Evolutionary conservation across 2,797 vertebrate genomes (phyloP).

Genomic region (Microtus obscurus): DNA sequence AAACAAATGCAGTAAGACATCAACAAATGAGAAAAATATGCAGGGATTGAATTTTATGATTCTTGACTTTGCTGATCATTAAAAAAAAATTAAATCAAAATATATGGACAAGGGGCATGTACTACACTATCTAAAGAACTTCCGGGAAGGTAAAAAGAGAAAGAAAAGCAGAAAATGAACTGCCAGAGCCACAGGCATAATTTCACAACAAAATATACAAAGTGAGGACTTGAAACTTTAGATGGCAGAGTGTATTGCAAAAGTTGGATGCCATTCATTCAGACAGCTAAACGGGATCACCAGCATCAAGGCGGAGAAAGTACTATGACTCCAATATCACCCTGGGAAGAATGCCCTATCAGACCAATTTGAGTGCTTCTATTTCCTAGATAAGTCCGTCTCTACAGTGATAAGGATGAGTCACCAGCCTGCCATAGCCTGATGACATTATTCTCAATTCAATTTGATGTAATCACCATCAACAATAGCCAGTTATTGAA

Average conservation of each 20-base stretch:
- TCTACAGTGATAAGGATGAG: constrained; percentile 67
- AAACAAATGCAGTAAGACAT: constrained; percentile 12
- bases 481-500: constrained; percentile 66
- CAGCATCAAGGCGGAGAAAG: not conserved
- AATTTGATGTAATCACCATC: constrained; percentile 75
- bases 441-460: constrained; percentile 70
- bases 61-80: not conserved
- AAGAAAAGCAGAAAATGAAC: not conserved
- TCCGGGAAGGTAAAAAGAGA: not conserved
- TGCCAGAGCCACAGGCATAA: not conserved
- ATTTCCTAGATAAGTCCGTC: constrained; percentile 73
- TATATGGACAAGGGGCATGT: not conserved
- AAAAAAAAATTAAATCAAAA: not conserved
- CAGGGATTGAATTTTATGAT: not conserved
- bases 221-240: not conserved
- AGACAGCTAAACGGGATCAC: constrained; percentile 14
- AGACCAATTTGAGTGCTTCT: constrained; percentile 66
- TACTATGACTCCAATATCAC: constrained; percentile 10
- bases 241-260: constrained; percentile 23
- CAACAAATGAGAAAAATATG: not conserved
- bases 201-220: not conserved
- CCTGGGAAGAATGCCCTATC: constrained; percentile 62
- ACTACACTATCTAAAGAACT: not conserved
- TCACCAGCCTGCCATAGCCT: constrained; percentile 64
- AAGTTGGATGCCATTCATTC: constrained; percentile 34